Evolutionary conservation across 2,113 vertebrate genomes (phyloP), one percentile per base, ranked within the genome.

Genomic region (Dermatemys mawii): DNA sequence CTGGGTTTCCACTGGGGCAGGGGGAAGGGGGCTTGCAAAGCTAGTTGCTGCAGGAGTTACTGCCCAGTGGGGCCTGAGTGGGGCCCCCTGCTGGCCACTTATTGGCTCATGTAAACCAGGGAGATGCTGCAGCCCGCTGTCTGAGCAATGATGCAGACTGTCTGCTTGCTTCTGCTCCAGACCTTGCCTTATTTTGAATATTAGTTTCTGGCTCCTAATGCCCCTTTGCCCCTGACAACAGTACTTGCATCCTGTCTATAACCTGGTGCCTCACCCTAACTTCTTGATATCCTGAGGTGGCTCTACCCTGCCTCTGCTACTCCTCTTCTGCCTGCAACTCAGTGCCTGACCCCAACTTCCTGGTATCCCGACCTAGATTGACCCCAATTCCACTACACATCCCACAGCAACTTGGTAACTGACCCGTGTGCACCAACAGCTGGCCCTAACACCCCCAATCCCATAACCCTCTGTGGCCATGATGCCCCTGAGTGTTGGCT

Each of bases 401-500:
- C 54, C 4, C 5, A 54, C 22, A 11, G 54, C 54, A 55, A 55
- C 24, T 26, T 55, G 24, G 54, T 55, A 55, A 55, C 9, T 22
- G 51, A 50, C 49, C 21, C 22, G 51, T 22, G 21, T 53, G 51
- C 51, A 53, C 51, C 21, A 22, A 53, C 51, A 19, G 21, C 51
- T 53, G 51, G 8, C 21, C 51, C 51, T 53, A 22, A 5, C 51
- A 53, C 51, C 51, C 51, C 17, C 22, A 82, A 44, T 11, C 14
- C 51, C 11, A 12, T 26, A 88, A 32, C 21, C 84, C 78, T 49
- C 29, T 27, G 21, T 0, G 1, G 84, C 12, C 1, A 1, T 38
- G 0, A 0, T 22, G 44, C 1, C 1, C 32, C 49, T 92, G 12
- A 49, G 86, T 84, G 54, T 8, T 0, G 0, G 5, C 81, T 3